Evolutionary conservation across 2,888 invertebrate species (phyloP).

Genomic region (Coleophora deauratella): DNA sequence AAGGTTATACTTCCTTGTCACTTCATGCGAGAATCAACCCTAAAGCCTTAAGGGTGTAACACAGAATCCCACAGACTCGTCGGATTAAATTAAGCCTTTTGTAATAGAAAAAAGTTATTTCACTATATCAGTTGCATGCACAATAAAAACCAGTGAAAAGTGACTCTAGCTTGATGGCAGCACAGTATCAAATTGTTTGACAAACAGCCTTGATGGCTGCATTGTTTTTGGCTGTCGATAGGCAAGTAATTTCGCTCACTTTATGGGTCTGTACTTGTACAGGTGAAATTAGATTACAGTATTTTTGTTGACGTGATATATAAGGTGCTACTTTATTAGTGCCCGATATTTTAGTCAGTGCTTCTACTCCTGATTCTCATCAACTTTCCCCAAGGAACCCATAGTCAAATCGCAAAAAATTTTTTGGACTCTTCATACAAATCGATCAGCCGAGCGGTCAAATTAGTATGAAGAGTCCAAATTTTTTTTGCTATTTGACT

Average conservation of each 20-base stretch:
- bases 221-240: slow-evolving; percentile 66
- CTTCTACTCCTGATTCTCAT: no score
- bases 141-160: slow-evolving; percentile 29
- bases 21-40: slow-evolving; percentile 20
- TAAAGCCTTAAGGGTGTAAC: slow-evolving; percentile 12
- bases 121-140: slow-evolving; percentile 63
- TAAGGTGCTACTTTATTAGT: no score
- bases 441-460: no score
- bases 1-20: slow-evolving; percentile 41
- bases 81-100: slow-evolving; percentile 56
- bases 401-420: no score
- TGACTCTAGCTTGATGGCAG: slow-evolving; percentile 24
- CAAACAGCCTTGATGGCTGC: slow-evolving; percentile 33
- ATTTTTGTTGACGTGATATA: no score
- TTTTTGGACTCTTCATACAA: no score
- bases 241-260: slow-evolving; percentile 59
- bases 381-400: no score
- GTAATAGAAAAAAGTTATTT: slow-evolving; percentile 63
- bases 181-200: slow-evolving; percentile 31
- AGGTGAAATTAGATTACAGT: slow-evolving; percentile 21
- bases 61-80: slow-evolving; percentile 12
- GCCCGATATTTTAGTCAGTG: no score
- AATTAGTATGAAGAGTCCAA: no score
- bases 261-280: slow-evolving; percentile 57
- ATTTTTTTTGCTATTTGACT: no score